These are phyloP conservation scores for Leptobrachium ailaonicum DNA, from an alignment of 2,113 vertebrate genomes.

Conservation along the genomic window DNA sequence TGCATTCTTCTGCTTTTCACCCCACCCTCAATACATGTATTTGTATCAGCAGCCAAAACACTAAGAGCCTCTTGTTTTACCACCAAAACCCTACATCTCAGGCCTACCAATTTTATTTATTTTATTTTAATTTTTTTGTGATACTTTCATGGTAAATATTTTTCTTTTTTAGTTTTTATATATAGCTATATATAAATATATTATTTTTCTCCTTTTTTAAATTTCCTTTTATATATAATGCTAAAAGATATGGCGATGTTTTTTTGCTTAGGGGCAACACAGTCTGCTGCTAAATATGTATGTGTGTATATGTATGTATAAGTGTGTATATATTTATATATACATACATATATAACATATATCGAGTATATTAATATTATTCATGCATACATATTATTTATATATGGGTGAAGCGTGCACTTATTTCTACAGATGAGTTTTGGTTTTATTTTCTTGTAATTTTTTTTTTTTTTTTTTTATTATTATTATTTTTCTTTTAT, in stretches of 20 bases:
- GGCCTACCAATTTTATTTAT: constrained; percentile 81
- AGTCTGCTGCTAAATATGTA: constrained; percentile 84
- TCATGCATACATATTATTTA: neutral
- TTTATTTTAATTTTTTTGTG: constrained; percentile 71
- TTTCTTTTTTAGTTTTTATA: constrained; percentile 92
- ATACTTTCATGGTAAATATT: constrained; percentile 97
- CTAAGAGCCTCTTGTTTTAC: constrained; percentile 94
- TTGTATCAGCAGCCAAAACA: constrained; percentile 98
- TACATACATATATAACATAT: neutral
- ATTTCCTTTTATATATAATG: constrained; percentile 99
- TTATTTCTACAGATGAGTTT: constrained; percentile 90
- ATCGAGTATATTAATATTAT: too few species aligned
- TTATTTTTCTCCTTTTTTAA: constrained; percentile 61
- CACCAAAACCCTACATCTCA: constrained; percentile 97
- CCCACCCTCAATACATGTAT: constrained; percentile 89
- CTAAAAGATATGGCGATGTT: constrained; percentile 95
- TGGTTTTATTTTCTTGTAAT: constrained; percentile 29
- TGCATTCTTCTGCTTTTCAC: constrained; percentile 84
- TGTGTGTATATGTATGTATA: too few species aligned
- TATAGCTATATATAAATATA: constrained; percentile 70
- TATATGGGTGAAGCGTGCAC: constrained; percentile 86
- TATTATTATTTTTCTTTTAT: constrained; percentile 22
- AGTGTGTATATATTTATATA: neutral
- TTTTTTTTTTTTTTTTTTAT: too few species aligned
- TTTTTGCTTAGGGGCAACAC: constrained; percentile 85